Base-by-base conservation (phyloP, 1,140 invertebrate genomes). In the Lepidurus couesii region DNA sequence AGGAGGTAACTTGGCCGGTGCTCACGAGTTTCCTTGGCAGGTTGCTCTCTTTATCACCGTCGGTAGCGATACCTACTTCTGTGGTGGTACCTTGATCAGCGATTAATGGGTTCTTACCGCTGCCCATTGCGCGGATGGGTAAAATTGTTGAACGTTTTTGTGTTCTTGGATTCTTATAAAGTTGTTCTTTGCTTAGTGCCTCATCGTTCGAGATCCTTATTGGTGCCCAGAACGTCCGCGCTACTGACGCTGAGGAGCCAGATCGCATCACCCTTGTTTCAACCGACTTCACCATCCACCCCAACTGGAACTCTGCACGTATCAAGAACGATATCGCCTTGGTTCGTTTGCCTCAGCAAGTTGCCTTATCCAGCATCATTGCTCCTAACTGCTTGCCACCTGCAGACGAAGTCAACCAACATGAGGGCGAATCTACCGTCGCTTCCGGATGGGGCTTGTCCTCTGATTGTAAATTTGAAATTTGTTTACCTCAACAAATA, bases 301-400 rank as follows among this genome's bases (percentile, higher is more conserved):
- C 85, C 77, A 83, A 85, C 10, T 89, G 86, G 84, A 84, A 85
- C 83, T 82, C 84, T 81, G 16, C 81, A 82, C n/a, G n/a, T 0
- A 80, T 86, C 10, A 83, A 85, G 76, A 87, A 88, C 82, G 89
- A 90, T 81, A 86, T 90, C 65, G 88, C 89, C n/a, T 78, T 90
- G 21, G 83, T 90, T 16, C 83, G 84, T 53, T 82, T 90, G 13
- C 85, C 86, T 16, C 79, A 83, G 78, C 81, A 85, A 4, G 85
- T 89, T 16, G 82, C 83, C 42, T 86, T 87, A n/a, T 86, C 85
- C 75, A 85, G 87, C 1, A 85, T 84, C 53, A 87, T 88, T n/a
- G 83, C 85, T 79, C 82, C 84, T 7, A 84, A 87, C 16, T 82
- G 82, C 53, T 81, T 89, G 76, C 86, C 88, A 8, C 82, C 82